phyloP scores from a whole-genome alignment of 2,888 invertebrate genomes.

The Tethea ocularis region DNA sequence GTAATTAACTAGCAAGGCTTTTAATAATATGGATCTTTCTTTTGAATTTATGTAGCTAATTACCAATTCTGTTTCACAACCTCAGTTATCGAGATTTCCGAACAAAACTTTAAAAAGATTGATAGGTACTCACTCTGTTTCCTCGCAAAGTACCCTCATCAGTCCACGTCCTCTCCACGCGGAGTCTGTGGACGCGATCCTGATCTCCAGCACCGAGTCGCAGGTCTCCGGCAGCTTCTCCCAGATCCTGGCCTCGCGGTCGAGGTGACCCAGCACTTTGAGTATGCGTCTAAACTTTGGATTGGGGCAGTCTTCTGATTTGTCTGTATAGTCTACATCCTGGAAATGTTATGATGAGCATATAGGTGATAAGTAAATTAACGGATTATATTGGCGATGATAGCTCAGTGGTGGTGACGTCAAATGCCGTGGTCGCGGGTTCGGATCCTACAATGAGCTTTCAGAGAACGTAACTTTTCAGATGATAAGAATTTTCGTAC shows the following conservation, averaged over 20 bases:
- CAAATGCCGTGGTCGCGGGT: too few relatives aligned
- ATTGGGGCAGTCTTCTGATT: conserved; percentile 82
- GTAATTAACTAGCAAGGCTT: too few relatives aligned
- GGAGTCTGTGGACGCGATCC: conserved; percentile 87
- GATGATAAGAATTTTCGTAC: too few relatives aligned
- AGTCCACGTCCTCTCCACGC: conserved; percentile 87
- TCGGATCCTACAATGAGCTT: too few relatives aligned
- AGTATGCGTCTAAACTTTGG: conserved; percentile 86
- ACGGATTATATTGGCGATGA: too few relatives aligned
- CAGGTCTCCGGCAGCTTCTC: conserved; percentile 81
- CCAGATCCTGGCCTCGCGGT: conserved; percentile 83
- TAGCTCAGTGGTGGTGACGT: too few relatives aligned
- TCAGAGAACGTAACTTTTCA: too few relatives aligned
- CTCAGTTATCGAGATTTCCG: too few relatives aligned
- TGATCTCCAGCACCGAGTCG: conserved; percentile 81
- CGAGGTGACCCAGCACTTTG: conserved; percentile 82
- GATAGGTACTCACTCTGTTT: conserved; percentile 83
- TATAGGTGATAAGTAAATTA: not conserved
- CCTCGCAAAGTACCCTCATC: conserved; percentile 86
- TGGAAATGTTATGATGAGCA: conserved; percentile 26
- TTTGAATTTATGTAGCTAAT: too few relatives aligned
- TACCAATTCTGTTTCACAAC: too few relatives aligned
- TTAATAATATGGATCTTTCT: too few relatives aligned
- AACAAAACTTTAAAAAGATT: not conserved
- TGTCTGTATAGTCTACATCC: conserved; percentile 71